These are phyloP conservation scores for Anguilla rostrata DNA, from an alignment of 2,113 vertebrate species.

Conservation along the genomic window DNA sequence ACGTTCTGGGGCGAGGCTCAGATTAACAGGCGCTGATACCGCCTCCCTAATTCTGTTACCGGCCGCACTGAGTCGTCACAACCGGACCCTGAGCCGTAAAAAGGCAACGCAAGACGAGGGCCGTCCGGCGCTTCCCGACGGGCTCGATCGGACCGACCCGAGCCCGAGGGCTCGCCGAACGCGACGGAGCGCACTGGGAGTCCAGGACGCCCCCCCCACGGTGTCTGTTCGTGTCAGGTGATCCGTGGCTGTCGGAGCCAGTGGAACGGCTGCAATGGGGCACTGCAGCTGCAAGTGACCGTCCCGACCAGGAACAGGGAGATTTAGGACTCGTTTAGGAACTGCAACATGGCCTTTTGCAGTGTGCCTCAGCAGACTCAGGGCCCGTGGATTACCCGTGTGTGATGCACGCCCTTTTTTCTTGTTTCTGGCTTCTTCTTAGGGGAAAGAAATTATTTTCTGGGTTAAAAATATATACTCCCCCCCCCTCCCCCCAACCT, in stretches of 20 bases:
- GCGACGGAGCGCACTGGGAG: constrained; percentile 38
- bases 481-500: too few relatives aligned
- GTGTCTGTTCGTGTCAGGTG: not conserved
- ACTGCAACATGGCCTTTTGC: not conserved
- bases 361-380: too few relatives aligned
- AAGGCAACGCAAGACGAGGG: too few relatives aligned
- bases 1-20: not conserved
- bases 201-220: constrained; percentile 24
- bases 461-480: not conserved
- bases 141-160: not conserved
- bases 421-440: too few relatives aligned
- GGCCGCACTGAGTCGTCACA: too few relatives aligned
- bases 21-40: not conserved
- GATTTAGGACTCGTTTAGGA: not conserved
- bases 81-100: too few relatives aligned
- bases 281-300: not conserved
- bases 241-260: not conserved
- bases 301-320: not conserved
- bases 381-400: too few relatives aligned
- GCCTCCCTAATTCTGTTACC: too few relatives aligned
- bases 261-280: not conserved
- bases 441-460: not conserved
- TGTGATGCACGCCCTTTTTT: too few relatives aligned
- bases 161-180: not conserved
- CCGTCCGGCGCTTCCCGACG: not conserved